A percentile compares a stretch with the other conserved stretches of the same genome.
Evolutionary conservation across 2,888 invertebrate genomes (phyloP).

Genomic region (Caenorhabditis macrosperma): DNA sequence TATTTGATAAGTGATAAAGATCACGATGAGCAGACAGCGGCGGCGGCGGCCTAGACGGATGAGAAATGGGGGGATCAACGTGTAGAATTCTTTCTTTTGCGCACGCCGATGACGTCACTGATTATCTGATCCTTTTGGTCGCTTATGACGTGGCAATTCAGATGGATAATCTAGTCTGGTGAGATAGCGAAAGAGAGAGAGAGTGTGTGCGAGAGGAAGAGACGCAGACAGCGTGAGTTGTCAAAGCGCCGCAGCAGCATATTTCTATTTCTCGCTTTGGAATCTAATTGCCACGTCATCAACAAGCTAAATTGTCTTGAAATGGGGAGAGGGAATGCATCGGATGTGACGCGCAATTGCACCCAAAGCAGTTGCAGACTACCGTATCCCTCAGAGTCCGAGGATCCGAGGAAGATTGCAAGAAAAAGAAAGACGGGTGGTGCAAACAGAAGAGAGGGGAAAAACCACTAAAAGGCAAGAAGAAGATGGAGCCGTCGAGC

Average conservation of each 20-base stretch:
- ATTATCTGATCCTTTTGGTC: slow-evolving; percentile 8
- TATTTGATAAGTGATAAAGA: neutral
- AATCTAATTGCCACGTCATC: too few species aligned
- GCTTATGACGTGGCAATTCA: slow-evolving; percentile 35
- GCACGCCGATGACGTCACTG: neutral
- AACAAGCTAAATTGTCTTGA: too few species aligned
- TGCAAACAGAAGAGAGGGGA: too few species aligned
- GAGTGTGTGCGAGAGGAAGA: slow-evolving; percentile 24
- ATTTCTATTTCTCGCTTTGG: too few species aligned
- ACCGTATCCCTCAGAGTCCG: too few species aligned
- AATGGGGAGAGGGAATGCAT: too few species aligned
- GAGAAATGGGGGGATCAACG: too few species aligned
- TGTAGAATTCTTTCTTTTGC: too few species aligned
- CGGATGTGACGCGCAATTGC: too few species aligned
- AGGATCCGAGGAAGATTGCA: slow-evolving; percentile 5
- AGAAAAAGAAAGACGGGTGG: slow-evolving; percentile 9
- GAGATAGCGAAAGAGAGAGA: neutral
- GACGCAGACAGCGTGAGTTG: slow-evolving; percentile 21
- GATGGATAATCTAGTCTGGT: slow-evolving; percentile 17
- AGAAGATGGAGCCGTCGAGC: slow-evolving; percentile 23
- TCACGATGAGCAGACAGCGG: neutral
- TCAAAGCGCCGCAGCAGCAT: slow-evolving; percentile 18
- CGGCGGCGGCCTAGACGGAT: too few species aligned
- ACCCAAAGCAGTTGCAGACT: too few species aligned
- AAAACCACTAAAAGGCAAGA: neutral